These are phyloP conservation scores for Drosophila gaucha DNA, from an alignment of 2,888 invertebrate genomes.

Conservation along the genomic window DNA sequence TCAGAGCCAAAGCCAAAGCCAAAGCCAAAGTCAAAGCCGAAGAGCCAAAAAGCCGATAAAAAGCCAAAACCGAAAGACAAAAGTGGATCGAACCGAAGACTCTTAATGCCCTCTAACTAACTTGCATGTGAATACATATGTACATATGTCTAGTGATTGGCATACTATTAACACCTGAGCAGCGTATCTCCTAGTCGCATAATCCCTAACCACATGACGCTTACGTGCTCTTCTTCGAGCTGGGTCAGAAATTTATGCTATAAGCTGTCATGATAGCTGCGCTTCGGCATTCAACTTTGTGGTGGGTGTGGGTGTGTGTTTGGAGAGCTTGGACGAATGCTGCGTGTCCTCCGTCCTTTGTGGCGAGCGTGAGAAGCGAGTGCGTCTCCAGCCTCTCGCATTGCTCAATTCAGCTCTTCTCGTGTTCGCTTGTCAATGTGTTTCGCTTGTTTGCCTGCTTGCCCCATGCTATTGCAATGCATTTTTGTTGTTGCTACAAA, in stretches of 20 bases:
- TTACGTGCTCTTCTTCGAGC: neutral
- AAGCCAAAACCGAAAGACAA: constrained; percentile 36
- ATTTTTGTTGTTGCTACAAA: constrained; percentile 78
- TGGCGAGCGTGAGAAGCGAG: constrained; percentile 73
- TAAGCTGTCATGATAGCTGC: constrained; percentile 68
- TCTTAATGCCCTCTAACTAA: constrained; percentile 28
- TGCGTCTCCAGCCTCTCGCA: constrained; percentile 22
- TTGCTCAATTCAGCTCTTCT: constrained; percentile 34
- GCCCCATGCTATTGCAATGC: constrained; percentile 63
- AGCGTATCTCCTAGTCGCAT: constrained; percentile 34
- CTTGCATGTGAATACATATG: neutral
- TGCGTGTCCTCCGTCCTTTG: constrained; percentile 59
- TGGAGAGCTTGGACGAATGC: constrained; percentile 28
- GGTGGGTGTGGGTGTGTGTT: constrained; percentile 62
- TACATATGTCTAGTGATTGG: neutral
- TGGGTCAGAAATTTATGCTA: constrained; percentile 55
- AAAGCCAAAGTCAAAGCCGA: constrained; percentile 47
- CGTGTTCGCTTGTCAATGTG: constrained; percentile 67
- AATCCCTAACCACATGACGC: neutral
- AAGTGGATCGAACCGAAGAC: constrained; percentile 6
- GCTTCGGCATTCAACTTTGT: constrained; percentile 49
- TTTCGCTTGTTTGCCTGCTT: constrained; percentile 44
- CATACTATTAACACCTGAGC: neutral
- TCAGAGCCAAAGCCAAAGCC: constrained; percentile 64
- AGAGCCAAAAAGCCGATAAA: constrained; percentile 30